Evolutionary conservation across 2,888 invertebrate species (phyloP).

Genomic region (Lycophotia porphyrea): DNA sequence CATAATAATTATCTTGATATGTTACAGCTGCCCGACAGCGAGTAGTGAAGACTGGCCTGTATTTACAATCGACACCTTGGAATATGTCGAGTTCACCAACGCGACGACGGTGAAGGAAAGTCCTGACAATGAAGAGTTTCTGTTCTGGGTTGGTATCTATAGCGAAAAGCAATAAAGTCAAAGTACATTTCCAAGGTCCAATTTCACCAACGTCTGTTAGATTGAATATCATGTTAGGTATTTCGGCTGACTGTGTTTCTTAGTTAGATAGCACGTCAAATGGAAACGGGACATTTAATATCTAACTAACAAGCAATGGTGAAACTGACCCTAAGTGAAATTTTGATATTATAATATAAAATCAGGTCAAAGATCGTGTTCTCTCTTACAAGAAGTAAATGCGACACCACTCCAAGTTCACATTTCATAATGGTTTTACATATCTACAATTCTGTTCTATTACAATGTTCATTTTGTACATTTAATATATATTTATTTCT

Average conservation of each 20-base stretch:
- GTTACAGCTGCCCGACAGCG: neutral
- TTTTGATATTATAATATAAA: too few species aligned
- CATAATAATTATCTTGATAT: neutral
- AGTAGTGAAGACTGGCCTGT: conserved; percentile 67
- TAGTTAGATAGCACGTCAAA: neutral
- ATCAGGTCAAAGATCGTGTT: too few species aligned
- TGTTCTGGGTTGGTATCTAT: conserved; percentile 31
- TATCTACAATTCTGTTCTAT: neutral
- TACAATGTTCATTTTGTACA: neutral
- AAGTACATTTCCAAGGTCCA: neutral
- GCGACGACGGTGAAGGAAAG: conserved; percentile 36
- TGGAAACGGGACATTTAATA: neutral
- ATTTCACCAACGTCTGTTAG: neutral
- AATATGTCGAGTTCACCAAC: conserved; percentile 38
- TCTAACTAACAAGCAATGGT: neutral
- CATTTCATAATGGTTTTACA: neutral
- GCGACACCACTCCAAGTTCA: neutral
- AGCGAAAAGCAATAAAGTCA: neutral
- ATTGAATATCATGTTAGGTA: neutral
- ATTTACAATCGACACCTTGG: conserved; percentile 54
- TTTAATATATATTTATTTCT: neutral
- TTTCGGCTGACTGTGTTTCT: neutral
- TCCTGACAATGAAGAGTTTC: neutral
- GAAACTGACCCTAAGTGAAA: neutral
- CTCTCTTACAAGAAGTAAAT: too few species aligned